Base-by-base conservation (phyloP, 1,140 invertebrate genomes). In the Hesperophylax magnus region DNA sequence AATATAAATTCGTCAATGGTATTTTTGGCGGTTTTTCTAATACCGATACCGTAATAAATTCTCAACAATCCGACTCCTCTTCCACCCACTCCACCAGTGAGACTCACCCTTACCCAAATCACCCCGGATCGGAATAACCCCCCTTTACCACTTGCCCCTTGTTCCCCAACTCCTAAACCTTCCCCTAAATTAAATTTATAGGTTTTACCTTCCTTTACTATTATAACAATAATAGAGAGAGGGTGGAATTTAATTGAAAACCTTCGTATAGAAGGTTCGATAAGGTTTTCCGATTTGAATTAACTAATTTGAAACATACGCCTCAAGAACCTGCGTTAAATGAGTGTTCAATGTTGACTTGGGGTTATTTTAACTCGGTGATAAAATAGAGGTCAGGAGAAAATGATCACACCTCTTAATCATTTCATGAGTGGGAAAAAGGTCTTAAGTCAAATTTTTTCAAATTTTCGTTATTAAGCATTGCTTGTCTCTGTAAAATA, bases 231-330 rank as follows among this genome's bases (percentile, higher is more conserved):
- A 77, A 81, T 34, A 63, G 22, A 67, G 63, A 31, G 31, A 67
- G 60, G 31, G 71, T 11, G 17, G 81, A 82, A 76, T 82, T 79
- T 79, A 82, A 82, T 82, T 79, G 81, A 82, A 82, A 82, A 82
- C 61, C 81, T 79, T 75, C 79, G 81, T 82, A 58, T 53, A 77
- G 65, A 54, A 81, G 63, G 60, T 31, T 69, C 47, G 75, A 54
- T 31, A 76, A 79, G 78, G 79, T 79, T 79, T 81, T 79, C 77
- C 61, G 17, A 78, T 47, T 47, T 47, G 27, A 27, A 67, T 67
- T 34, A 27, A 34, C 63, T 67, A 67, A 27, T 67, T 67, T 31
- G 31, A 27, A 52, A 47, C 39, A 47, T 47, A 47, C 39, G 39
- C 39, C 39, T 47, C 39, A n/a, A 31, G 63, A 79, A 79, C 69